Evolutionary conservation across 2,888 invertebrate genomes (phyloP).

Genomic region (Lithophane semibrunnea): DNA sequence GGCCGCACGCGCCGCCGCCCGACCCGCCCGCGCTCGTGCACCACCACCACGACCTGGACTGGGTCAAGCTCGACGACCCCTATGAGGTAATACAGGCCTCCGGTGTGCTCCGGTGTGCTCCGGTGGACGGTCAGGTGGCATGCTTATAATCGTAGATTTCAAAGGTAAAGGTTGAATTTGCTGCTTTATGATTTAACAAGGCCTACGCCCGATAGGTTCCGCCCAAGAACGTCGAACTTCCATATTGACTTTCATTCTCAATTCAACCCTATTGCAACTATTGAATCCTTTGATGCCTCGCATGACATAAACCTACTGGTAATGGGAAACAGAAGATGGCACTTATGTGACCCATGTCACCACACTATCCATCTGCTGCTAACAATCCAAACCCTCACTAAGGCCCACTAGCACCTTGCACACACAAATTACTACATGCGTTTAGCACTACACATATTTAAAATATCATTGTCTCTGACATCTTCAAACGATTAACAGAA

Average conservation of each 20-base stretch:
- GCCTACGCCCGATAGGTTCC: not conserved
- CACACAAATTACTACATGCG: not conserved
- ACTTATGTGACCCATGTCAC: too few relatives aligned
- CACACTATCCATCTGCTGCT: not conserved
- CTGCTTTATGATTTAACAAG: not conserved
- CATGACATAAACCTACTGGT: not conserved
- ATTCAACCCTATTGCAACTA: not conserved
- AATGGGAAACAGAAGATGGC: too few relatives aligned
- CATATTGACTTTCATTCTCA: not conserved
- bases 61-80: slow-evolving; percentile 92
- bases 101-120: too few relatives aligned
- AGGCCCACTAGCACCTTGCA: not conserved
- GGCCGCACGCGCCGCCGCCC: slow-evolving; percentile 95
- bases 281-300: not conserved
- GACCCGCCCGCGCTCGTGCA: slow-evolving; percentile 87
- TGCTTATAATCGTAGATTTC: not conserved
- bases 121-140: not conserved
- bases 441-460: not conserved
- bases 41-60: slow-evolving; percentile 91
- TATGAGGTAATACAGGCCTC: slow-evolving; percentile 84
- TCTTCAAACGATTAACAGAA: not conserved
- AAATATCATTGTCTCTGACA: too few relatives aligned
- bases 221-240: not conserved
- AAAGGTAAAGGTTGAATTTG: not conserved
- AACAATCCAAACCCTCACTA: not conserved